Percentiles rank a stretch among this genome's conserved stretches.
phyloP scores from a whole-genome alignment of 2,113 vertebrate species.

The Tyrannus savana region DNA sequence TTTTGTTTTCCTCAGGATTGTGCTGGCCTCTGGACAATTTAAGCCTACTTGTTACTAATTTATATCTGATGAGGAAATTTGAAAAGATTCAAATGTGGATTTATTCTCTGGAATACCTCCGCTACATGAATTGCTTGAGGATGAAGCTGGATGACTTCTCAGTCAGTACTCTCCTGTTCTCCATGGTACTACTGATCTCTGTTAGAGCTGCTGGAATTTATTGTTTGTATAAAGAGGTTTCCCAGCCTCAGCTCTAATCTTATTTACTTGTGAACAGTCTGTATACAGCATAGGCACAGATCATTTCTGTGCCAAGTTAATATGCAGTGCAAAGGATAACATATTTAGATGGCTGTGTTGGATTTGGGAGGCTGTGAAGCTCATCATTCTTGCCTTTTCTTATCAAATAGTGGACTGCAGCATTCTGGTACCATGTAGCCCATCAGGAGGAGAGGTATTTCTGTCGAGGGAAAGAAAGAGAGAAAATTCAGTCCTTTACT shows the following conservation, averaged over 20 bases:
- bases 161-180: neutral
- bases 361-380: neutral
- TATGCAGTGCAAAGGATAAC: neutral
- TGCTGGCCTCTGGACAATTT: neutral
- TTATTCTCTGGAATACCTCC: neutral
- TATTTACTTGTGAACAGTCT: neutral
- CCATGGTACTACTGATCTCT: neutral
- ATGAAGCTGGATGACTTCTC: neutral
- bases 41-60: neutral
- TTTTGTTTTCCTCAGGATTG: neutral
- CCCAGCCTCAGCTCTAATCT: neutral
- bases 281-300: neutral
- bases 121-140: neutral
- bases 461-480: neutral
- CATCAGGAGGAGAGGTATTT: neutral
- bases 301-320: neutral
- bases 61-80: neutral
- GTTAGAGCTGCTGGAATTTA: neutral
- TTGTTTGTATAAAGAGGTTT: neutral
- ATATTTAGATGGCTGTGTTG: neutral
- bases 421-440: neutral
- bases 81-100: neutral
- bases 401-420: neutral
- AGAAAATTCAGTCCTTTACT: conserved; percentile 13
- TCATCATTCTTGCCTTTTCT: neutral